These are phyloP conservation scores for Mesembrinibis cayennensis DNA, from an alignment of 2,113 vertebrate species.

Conservation along the genomic window DNA sequence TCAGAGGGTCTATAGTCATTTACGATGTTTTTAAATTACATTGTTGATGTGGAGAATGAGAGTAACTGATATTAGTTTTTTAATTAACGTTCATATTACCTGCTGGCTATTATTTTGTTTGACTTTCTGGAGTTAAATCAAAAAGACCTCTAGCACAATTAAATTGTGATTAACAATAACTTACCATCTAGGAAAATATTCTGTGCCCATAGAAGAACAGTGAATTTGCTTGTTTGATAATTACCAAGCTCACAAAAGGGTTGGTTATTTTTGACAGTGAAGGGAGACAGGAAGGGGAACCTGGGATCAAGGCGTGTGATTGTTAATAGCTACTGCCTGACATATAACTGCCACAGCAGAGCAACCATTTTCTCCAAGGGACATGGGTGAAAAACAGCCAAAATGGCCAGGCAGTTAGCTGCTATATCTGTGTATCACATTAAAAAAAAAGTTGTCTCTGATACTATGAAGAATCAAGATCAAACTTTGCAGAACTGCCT, in stretches of 20 bases:
- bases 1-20: not conserved
- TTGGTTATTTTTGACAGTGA: not conserved
- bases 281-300: not conserved
- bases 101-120: not conserved
- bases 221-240: not conserved
- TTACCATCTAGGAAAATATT: not conserved
- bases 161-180: not conserved
- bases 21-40: slow-evolving; percentile 4
- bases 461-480: not conserved
- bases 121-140: not conserved
- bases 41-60: not conserved
- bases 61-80: slow-evolving; percentile 20
- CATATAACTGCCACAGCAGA: fast-evolving
- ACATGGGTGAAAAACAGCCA: not conserved
- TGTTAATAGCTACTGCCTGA: not conserved
- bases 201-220: not conserved
- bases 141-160: not conserved
- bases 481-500: not conserved
- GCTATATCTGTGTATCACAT: no score
- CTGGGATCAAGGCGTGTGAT: fast-evolving
- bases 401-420: not conserved
- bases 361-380: not conserved
- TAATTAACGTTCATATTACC: slow-evolving; percentile 22
- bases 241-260: not conserved
- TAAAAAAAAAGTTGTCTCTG: not conserved